Evolutionary conservation across 2,113 vertebrate species (phyloP).

Genomic region (Elephantulus edwardii): DNA sequence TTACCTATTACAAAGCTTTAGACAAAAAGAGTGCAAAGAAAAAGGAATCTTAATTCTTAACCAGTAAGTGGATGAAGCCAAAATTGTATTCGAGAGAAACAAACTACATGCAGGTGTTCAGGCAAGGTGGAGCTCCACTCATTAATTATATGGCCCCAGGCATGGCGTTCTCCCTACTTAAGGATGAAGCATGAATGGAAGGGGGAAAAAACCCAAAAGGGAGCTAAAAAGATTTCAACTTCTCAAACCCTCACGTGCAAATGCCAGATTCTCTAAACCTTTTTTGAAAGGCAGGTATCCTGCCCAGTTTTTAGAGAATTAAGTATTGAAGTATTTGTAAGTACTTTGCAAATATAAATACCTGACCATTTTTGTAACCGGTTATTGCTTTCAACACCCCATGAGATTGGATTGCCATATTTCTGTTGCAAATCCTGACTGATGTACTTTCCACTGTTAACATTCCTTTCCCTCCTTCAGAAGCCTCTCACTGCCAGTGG

Average conservation of each 20-base stretch:
- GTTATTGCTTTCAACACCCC: not conserved
- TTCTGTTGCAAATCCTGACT: not conserved
- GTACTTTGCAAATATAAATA: not conserved
- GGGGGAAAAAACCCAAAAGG: not conserved
- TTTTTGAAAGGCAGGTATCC: not conserved
- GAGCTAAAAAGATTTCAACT: not conserved
- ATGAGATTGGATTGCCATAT: accelerated
- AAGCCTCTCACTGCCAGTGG: not conserved
- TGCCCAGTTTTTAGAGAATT: not conserved
- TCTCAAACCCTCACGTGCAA: conserved; percentile 26
- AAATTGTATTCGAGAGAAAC: conserved; percentile 14
- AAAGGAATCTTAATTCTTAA: conserved; percentile 45
- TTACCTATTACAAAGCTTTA: conserved; percentile 55
- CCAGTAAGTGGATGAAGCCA: not conserved
- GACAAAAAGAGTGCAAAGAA: conserved; percentile 37
- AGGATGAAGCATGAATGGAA: not conserved
- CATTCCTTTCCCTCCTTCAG: not conserved
- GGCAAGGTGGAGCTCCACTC: not conserved
- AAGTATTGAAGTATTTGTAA: accelerated
- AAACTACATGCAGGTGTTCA: conserved; percentile 48
- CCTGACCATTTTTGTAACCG: not conserved
- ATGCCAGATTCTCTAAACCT: not conserved
- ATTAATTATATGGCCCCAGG: conserved; percentile 12
- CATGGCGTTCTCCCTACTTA: not conserved
- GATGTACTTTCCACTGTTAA: not conserved